Conservation (phyloP, 1,140 invertebrate genomes). For the Drosophila saltans region DNA sequence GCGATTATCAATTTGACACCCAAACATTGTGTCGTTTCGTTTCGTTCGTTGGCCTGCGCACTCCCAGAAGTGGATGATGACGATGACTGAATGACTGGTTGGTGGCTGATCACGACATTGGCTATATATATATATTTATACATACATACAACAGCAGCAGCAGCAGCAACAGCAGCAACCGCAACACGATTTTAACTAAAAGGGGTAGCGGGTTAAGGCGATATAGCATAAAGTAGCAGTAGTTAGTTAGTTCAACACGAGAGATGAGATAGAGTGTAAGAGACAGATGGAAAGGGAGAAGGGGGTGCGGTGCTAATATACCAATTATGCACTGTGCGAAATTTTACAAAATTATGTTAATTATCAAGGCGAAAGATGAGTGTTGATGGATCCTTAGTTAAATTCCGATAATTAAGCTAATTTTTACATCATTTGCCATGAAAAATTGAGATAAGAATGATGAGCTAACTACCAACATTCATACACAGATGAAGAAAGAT, state of each 20-base stretch:
- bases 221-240: not conserved
- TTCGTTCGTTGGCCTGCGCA: constrained; percentile 37
- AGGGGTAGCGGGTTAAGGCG: not conserved
- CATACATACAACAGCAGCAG: constrained; percentile 16
- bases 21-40: constrained; percentile 62
- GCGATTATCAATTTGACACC: constrained; percentile 81
- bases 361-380: constrained; percentile 6
- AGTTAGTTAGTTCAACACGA: not conserved
- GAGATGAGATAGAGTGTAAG: not conserved
- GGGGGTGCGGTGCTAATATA: constrained; percentile 42
- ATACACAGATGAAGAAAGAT: too few species aligned
- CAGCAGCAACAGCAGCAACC: constrained; percentile 9
- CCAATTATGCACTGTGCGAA: constrained; percentile 56
- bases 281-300: not conserved
- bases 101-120: constrained; percentile 61
- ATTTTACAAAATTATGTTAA: constrained; percentile 15
- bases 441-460: constrained; percentile 2
- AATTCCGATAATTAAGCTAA: constrained; percentile 1
- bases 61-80: constrained; percentile 21
- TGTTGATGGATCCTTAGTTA: not conserved
- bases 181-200: constrained; percentile 15
- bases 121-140: constrained; percentile 34
- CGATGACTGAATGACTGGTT: constrained; percentile 16
- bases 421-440: constrained; percentile 7
- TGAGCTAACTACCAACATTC: not conserved